Evolutionary conservation across 2,888 invertebrate species (phyloP).

Genomic region (Drosophila merina): DNA sequence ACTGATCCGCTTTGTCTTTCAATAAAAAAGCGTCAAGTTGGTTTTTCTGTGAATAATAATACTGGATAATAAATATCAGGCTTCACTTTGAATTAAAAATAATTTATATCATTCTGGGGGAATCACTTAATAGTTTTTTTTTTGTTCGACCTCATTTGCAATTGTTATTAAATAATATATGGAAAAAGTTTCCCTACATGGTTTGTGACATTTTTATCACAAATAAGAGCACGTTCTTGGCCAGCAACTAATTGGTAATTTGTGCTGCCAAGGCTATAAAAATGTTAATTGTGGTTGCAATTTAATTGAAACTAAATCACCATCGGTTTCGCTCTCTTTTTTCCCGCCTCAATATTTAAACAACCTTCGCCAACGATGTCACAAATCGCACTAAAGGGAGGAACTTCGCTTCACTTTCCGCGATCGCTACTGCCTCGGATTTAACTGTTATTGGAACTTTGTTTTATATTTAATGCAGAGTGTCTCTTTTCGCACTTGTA

Average conservation of each 20-base stretch:
- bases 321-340: background rate
- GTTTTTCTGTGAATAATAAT: background rate
- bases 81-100: background rate
- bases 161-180: background rate
- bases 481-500: background rate
- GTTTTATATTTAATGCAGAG: slow-evolving; percentile 12
- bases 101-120: background rate
- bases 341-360: slow-evolving; percentile 11
- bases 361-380: slow-evolving; percentile 56
- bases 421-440: slow-evolving; percentile 2
- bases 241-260: background rate
- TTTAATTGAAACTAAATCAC: background rate
- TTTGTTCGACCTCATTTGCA: background rate
- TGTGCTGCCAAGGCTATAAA: background rate
- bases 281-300: background rate
- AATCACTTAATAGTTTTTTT: background rate
- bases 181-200: too few species aligned
- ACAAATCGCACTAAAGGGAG: slow-evolving; percentile 48
- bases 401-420: slow-evolving; percentile 6
- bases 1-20: background rate
- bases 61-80: background rate
- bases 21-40: background rate
- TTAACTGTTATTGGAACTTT: slow-evolving; percentile 7
- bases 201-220: background rate
- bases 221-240: background rate